Percentiles rank a stretch among this genome's conserved stretches.
phyloP scores from a whole-genome alignment of 2,113 vertebrate genomes.

The Myrmophylax atrothorax region DNA sequence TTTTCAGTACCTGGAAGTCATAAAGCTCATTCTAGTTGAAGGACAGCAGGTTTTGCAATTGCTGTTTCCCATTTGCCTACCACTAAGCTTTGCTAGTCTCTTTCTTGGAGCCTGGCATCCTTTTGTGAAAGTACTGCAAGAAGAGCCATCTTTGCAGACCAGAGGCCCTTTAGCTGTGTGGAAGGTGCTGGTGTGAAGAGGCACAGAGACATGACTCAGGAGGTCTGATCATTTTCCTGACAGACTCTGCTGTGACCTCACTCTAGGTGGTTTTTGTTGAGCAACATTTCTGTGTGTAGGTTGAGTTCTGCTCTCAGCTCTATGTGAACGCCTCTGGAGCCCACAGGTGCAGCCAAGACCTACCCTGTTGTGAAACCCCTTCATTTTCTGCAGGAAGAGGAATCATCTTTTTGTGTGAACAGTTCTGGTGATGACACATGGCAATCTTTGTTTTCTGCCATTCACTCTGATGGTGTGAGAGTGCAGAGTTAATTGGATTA shows the following conservation, averaged over 20 bases:
- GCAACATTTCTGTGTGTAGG: neutral
- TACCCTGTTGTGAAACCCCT: neutral
- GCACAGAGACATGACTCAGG: neutral
- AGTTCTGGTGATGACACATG: neutral
- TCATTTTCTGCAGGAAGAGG: neutral
- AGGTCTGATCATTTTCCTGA: neutral
- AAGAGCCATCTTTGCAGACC: neutral
- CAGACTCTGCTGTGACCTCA: accelerated
- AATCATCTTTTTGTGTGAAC: neutral
- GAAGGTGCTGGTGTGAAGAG: neutral
- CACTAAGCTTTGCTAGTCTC: neutral
- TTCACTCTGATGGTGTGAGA: neutral
- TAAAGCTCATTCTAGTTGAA: neutral
- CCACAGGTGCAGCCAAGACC: neutral
- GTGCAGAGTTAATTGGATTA: neutral
- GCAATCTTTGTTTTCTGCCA: neutral
- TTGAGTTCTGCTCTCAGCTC: neutral
- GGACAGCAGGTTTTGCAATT: neutral
- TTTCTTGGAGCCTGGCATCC: neutral
- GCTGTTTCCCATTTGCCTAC: neutral
- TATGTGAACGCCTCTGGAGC: accelerated
- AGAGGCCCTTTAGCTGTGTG: neutral
- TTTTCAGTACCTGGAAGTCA: neutral
- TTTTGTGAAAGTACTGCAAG: neutral
- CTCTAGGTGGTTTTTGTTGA: accelerated